phyloP scores from a whole-genome alignment of 2,113 vertebrate species.

The Spea multiplicata region DNA sequence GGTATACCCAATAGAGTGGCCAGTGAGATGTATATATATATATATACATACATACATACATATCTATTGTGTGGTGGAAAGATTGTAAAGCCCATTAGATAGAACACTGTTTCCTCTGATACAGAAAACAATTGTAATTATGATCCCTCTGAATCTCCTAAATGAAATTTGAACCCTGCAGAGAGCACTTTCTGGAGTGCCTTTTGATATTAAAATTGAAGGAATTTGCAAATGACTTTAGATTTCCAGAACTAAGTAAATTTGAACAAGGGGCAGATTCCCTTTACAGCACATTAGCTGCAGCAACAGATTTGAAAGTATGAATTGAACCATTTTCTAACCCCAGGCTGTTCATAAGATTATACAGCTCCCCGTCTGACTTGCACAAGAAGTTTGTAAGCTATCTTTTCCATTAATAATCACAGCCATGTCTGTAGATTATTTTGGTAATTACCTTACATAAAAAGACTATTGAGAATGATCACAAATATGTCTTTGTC shows the following conservation, averaged over 20 bases:
- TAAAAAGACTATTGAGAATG: constrained; percentile 51
- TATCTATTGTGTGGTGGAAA: too few relatives aligned
- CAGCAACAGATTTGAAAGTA: constrained; percentile 47
- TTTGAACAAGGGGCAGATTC: constrained; percentile 22
- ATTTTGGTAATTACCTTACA: constrained; percentile 56
- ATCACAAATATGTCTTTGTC: constrained; percentile 54
- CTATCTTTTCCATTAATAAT: constrained; percentile 43
- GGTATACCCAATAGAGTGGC: too few relatives aligned
- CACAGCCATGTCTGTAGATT: constrained; percentile 50
- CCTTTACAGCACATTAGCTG: constrained; percentile 54
- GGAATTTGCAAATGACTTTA: constrained; percentile 40
- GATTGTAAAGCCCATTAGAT: not conserved
- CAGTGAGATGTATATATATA: too few relatives aligned
- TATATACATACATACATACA: too few relatives aligned
- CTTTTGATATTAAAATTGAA: constrained; percentile 37
- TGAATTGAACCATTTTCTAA: constrained; percentile 36
- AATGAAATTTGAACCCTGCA: constrained; percentile 24
- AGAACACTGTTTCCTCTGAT: not conserved
- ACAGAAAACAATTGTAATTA: constrained; percentile 37
- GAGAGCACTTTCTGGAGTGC: constrained; percentile 9
- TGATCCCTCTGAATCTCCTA: constrained; percentile 32
- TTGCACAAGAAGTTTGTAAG: constrained; percentile 30
- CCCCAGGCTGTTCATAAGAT: constrained; percentile 52
- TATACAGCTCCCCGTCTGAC: constrained; percentile 36
- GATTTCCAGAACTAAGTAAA: constrained; percentile 28